These are phyloP conservation scores for Lordiphosa fenestrarum DNA, from an alignment of 2,888 invertebrate species.

Conservation along the genomic window DNA sequence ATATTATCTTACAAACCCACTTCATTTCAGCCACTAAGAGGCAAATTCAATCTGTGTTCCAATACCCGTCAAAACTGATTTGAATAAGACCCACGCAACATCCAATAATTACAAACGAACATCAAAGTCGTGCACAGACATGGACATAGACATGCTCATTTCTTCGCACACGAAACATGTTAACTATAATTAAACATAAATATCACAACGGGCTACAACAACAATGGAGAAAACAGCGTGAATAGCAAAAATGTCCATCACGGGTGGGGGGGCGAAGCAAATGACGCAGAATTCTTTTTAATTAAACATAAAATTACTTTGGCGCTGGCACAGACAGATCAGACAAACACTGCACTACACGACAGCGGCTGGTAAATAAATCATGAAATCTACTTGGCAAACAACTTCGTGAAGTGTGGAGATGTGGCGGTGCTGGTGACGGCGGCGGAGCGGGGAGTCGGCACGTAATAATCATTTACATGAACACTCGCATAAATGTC, in stretches of 20 bases:
- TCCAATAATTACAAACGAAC: conserved; percentile 50
- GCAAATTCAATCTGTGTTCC: conserved; percentile 33
- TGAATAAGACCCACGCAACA: conserved; percentile 65
- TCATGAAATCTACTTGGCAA: conserved; percentile 69
- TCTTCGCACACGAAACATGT: conserved; percentile 56
- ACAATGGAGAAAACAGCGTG: conserved; percentile 40
- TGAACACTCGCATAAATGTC: conserved; percentile 76
- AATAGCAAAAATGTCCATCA: conserved; percentile 71
- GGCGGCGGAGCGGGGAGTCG: conserved; percentile 45
- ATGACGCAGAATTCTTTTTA: conserved; percentile 71
- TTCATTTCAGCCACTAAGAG: conserved; percentile 16
- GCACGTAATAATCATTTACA: conserved; percentile 75
- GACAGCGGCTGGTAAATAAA: conserved; percentile 44
- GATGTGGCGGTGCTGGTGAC: background rate
- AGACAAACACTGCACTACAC: conserved; percentile 22
- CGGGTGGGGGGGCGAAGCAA: conserved; percentile 45
- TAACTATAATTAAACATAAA: conserved; percentile 71
- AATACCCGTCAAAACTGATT: conserved; percentile 44
- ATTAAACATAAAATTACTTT: conserved; percentile 74
- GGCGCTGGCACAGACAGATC: conserved; percentile 42
- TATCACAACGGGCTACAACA: conserved; percentile 34
- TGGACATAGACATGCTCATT: conserved; percentile 32
- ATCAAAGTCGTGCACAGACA: conserved; percentile 65
- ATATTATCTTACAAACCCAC: conserved; percentile 31
- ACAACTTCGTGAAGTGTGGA: conserved; percentile 32